A percentile compares a stretch with the other conserved stretches of the same genome.
Evolutionary conservation across 2,113 vertebrate species (phyloP).

Genomic region (Corvus moneduloides): DNA sequence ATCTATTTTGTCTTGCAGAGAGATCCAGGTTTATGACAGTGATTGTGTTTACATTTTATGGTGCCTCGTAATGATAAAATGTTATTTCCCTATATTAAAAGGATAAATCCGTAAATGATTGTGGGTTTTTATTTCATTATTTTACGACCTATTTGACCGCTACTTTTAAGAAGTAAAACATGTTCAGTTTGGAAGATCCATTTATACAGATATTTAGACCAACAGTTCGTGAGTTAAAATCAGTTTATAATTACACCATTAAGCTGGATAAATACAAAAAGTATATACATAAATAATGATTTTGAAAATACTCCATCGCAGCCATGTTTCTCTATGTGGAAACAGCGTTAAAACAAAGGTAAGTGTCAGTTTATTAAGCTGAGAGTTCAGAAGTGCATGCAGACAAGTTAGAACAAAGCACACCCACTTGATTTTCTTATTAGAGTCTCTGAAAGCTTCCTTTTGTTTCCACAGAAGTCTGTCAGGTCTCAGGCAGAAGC

Average conservation of each 20-base stretch:
- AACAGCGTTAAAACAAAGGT: conserved; percentile 45
- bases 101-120: conserved; percentile 76
- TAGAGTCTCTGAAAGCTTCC: not conserved
- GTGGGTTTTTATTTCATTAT: conserved; percentile 69
- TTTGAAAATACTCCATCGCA: conserved; percentile 4
- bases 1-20: conserved; percentile 62
- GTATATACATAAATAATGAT: conserved; percentile 20
- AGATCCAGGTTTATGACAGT: conserved; percentile 91
- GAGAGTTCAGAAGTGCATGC: conserved; percentile 66
- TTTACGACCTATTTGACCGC: not conserved
- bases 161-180: not conserved
- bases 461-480: conserved; percentile 36
- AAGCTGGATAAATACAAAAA: conserved; percentile 50
- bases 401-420: conserved; percentile 59
- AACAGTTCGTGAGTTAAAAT: conserved; percentile 2
- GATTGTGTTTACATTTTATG: conserved; percentile 95
- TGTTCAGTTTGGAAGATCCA: not conserved
- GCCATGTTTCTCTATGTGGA: conserved; percentile 13
- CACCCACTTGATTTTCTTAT: not conserved
- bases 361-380: conserved; percentile 23
- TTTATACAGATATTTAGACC: conserved; percentile 8
- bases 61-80: conserved; percentile 92
- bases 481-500: not conserved
- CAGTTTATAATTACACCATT: conserved; percentile 43
- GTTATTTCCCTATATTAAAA: conserved; percentile 90